phyloP scores from a whole-genome alignment of 2,888 invertebrate genomes.

The Lacanobia oleracea region DNA sequence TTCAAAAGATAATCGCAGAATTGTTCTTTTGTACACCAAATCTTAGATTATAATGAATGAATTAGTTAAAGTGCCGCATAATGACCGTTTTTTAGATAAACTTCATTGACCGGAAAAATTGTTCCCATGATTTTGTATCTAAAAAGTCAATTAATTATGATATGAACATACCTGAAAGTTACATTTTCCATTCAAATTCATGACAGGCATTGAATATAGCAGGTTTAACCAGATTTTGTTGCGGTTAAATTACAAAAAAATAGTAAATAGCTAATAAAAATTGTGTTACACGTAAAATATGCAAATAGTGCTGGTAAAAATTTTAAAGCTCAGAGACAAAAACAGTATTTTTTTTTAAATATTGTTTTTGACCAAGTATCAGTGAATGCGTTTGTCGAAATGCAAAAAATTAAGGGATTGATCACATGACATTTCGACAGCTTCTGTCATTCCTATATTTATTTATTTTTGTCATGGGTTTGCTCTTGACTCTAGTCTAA shows the following conservation, averaged over 20 bases:
- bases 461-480: too few species aligned
- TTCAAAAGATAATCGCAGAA: background rate
- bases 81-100: background rate
- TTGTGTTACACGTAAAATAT: background rate
- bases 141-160: background rate
- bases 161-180: constrained; percentile 1
- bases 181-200: background rate
- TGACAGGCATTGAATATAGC: background rate
- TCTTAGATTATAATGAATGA: background rate
- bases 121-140: background rate
- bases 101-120: background rate
- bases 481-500: too few species aligned
- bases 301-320: background rate
- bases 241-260: background rate
- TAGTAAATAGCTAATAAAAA: background rate
- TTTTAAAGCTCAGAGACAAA: background rate
- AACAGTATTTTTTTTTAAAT: too few species aligned
- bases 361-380: too few species aligned
- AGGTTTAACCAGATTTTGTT: background rate
- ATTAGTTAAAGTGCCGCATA: background rate
- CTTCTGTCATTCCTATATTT: too few species aligned
- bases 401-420: too few species aligned
- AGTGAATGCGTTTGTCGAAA: too few species aligned
- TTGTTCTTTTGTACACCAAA: background rate
- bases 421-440: too few species aligned